Percentiles rank a stretch among this genome's conserved stretches.
These are phyloP conservation scores for Drosophila yakuba DNA, from an alignment of 1,140 invertebrate genomes.

Conservation along the genomic window DNA sequence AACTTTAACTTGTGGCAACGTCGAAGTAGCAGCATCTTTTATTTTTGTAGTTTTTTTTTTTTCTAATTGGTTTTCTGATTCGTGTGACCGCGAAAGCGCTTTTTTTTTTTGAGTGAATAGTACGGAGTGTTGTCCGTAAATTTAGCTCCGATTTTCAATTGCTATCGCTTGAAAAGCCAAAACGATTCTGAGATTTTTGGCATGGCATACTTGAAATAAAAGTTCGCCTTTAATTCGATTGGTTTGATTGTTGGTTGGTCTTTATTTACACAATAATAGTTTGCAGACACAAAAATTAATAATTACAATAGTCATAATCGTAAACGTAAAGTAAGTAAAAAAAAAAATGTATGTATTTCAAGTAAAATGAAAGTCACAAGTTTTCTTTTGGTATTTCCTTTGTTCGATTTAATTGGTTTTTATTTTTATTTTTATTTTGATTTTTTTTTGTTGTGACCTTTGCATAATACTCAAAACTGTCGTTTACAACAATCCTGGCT, in stretches of 20 bases:
- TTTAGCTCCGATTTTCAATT: constrained; percentile 27
- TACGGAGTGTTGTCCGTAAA: constrained; percentile 13
- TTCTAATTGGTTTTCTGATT: constrained; percentile 3
- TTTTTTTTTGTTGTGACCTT: constrained; percentile 31
- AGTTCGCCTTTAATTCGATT: background rate
- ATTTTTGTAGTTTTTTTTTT: background rate
- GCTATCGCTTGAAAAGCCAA: constrained; percentile 30
- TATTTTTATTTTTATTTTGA: constrained; percentile 1
- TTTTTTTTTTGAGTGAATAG: background rate
- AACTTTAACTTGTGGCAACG: constrained; percentile 42
- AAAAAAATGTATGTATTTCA: constrained; percentile 37
- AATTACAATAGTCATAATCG: constrained; percentile 51
- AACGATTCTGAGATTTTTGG: constrained; percentile 7
- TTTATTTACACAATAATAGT: constrained; percentile 57
- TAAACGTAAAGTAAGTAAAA: constrained; percentile 42
- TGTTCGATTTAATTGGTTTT: background rate
- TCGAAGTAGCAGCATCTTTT: constrained; percentile 48
- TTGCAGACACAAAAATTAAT: constrained; percentile 50
- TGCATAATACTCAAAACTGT: constrained; percentile 32
- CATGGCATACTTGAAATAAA: background rate
- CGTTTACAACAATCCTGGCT: constrained; percentile 39
- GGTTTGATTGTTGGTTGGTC: constrained; percentile 20
- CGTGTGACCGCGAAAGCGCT: background rate
- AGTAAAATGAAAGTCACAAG: constrained; percentile 24
- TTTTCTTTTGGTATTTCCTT: constrained; percentile 21